These are phyloP conservation scores for Micronisus gabar DNA, from an alignment of 2,113 vertebrate genomes.

Conservation along the genomic window DNA sequence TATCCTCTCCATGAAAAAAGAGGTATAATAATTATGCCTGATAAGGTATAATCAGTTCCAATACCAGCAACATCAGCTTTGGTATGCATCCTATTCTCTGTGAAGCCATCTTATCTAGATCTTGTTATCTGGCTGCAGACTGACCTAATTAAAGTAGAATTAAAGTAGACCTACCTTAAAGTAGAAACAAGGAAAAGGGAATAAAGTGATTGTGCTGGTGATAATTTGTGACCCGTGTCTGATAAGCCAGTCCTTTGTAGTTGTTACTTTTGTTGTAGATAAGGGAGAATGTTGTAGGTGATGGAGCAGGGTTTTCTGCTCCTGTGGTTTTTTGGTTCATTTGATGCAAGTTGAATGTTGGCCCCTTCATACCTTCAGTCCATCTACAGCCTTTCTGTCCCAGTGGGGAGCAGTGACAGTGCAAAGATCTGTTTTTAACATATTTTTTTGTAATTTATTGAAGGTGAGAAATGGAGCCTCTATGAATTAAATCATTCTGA, in stretches of 20 bases:
- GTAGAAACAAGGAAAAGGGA: background rate
- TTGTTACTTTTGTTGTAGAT: background rate
- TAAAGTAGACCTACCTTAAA: background rate
- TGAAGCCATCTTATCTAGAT: background rate
- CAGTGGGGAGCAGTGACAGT: background rate
- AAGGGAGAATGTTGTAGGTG: background rate
- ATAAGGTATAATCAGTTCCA: background rate
- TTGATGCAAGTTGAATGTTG: background rate
- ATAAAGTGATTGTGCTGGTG: background rate
- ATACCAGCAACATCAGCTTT: background rate
- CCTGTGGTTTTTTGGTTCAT: background rate
- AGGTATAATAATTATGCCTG: background rate
- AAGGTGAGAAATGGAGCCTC: background rate
- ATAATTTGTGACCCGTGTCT: background rate
- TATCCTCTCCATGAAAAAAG: background rate
- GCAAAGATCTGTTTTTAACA: background rate
- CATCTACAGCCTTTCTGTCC: background rate
- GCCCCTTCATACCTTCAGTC: background rate
- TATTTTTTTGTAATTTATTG: background rate
- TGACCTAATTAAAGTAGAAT: background rate
- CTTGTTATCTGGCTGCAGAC: background rate
- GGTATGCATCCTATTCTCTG: background rate
- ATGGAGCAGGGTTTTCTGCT: background rate
- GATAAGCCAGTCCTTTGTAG: background rate
- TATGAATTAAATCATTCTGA: background rate